Evolutionary conservation across 2,797 vertebrate species (phyloP).

Genomic region (Spinus olivaceus): DNA sequence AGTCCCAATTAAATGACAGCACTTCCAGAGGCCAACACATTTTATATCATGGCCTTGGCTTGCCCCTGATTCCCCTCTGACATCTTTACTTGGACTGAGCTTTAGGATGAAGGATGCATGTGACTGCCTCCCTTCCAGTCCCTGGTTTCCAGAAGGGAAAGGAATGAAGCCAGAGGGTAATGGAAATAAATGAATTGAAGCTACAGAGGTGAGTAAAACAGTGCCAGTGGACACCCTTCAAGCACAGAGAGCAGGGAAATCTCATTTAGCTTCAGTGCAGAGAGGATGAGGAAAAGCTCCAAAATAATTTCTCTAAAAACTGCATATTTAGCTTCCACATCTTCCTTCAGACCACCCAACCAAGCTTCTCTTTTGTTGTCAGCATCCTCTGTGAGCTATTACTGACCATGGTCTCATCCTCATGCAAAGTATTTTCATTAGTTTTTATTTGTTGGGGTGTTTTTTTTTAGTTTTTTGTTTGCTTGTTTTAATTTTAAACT

Average conservation of each 20-base stretch:
- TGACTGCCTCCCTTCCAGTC: not conserved
- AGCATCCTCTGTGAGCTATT: not conserved
- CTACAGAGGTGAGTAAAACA: not conserved
- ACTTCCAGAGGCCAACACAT: not conserved
- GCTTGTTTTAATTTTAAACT: not conserved
- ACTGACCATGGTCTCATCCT: not conserved
- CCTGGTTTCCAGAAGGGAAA: not conserved
- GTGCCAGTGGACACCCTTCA: not conserved
- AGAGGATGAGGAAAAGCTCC: not conserved
- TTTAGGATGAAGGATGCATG: not conserved
- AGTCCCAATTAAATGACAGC: not conserved
- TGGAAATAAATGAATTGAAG: not conserved
- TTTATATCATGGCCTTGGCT: not conserved
- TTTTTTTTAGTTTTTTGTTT: too few relatives aligned
- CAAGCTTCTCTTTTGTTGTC: not conserved
- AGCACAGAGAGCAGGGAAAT: not conserved
- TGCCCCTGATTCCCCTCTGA: not conserved
- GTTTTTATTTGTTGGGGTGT: not conserved
- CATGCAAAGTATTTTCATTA: not conserved
- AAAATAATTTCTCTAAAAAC: not conserved
- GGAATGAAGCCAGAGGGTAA: not conserved
- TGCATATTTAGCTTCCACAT: rapidly evolving
- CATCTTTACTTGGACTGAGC: not conserved
- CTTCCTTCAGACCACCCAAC: not conserved
- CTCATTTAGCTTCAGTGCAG: not conserved